Conservation (phyloP, 1,140 invertebrate genomes). For the Trypoxylus dichotomus region DNA sequence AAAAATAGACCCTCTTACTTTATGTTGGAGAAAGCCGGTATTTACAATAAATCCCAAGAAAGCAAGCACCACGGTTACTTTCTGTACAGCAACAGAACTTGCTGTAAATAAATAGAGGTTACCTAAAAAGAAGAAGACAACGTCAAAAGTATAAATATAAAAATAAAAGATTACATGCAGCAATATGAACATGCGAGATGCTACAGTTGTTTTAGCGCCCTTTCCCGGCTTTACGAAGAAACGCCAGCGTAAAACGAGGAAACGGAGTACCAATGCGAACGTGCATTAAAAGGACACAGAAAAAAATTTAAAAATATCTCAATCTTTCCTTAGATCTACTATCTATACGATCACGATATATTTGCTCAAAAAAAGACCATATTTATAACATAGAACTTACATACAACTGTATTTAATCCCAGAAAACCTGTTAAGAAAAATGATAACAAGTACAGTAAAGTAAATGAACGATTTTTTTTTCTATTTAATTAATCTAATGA, state of each 20-base stretch:
- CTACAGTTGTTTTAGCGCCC: not conserved
- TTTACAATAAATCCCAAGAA: too few relatives aligned
- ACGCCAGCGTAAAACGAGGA: not conserved
- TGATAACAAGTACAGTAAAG: not conserved
- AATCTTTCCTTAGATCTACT: not conserved
- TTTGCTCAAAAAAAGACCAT: not conserved
- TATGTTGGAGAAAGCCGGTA: too few relatives aligned
- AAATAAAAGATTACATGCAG: not conserved
- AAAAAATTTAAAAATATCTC: slow-evolving; percentile 16
- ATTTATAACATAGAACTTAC: not conserved
- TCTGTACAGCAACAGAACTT: too few relatives aligned
- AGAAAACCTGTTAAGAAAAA: not conserved
- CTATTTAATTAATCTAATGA: not conserved
- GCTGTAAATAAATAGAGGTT: too few relatives aligned
- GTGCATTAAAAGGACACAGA: slow-evolving; percentile 13
- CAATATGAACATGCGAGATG: not conserved
- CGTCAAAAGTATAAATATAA: too few relatives aligned
- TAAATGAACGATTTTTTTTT: too few relatives aligned
- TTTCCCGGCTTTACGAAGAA: not conserved
- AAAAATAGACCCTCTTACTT: too few relatives aligned
- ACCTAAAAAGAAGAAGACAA: too few relatives aligned
- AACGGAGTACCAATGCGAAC: not conserved
- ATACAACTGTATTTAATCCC: not conserved
- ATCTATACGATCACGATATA: not conserved
- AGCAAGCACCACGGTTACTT: too few relatives aligned